Percentiles rank a stretch among this genome's conserved stretches.
Evolutionary conservation across 2,797 vertebrate genomes (phyloP).

Genomic region (Acrocephalus scirpaceus): DNA sequence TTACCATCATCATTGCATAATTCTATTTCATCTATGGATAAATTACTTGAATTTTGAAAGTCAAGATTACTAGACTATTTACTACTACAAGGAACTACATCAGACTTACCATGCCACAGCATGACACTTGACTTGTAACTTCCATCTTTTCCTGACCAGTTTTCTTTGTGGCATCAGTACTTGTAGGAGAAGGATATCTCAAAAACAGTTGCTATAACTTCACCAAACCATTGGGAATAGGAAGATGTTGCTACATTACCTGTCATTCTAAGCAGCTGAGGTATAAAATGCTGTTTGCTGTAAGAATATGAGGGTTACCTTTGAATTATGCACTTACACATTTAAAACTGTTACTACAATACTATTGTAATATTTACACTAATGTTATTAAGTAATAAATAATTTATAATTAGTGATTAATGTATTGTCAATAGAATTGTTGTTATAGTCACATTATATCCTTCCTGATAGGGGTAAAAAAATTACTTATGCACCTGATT

Average conservation of each 20-base stretch:
- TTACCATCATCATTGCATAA: not conserved
- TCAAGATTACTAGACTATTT: not conserved
- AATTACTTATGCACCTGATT: not conserved
- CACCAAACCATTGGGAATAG: not conserved
- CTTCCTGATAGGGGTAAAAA: not conserved
- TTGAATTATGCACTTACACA: not conserved
- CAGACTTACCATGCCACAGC: not conserved
- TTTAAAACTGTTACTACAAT: not conserved
- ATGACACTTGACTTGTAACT: not conserved
- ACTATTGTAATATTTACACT: not conserved
- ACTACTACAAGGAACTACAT: not conserved
- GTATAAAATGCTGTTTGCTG: not conserved
- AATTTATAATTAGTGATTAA: not conserved
- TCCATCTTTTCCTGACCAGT: not conserved
- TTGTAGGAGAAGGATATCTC: not conserved
- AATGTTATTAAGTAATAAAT: not conserved
- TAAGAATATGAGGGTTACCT: not conserved
- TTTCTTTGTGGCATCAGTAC: not conserved
- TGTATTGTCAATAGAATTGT: not conserved
- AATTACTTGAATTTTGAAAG: not conserved
- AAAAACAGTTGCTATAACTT: not conserved
- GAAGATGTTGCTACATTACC: not conserved
- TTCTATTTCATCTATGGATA: not conserved
- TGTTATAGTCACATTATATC: not conserved
- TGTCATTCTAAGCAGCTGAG: not conserved